These are phyloP conservation scores for Rhynchomys soricoides DNA, from an alignment of 2,113 vertebrate species.

Conservation along the genomic window DNA sequence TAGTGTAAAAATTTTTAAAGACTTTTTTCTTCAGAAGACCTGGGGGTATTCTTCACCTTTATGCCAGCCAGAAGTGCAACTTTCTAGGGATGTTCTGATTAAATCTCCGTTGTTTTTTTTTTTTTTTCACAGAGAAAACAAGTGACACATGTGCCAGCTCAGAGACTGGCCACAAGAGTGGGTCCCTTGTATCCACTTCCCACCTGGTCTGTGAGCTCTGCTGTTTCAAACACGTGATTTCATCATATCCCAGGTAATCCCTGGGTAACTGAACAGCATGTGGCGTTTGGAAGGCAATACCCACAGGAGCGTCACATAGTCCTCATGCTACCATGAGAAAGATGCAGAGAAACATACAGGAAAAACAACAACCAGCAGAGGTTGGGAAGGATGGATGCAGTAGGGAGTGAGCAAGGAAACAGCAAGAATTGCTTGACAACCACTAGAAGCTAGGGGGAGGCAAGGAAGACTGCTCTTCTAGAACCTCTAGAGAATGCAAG, in stretches of 20 bases:
- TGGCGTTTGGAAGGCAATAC: not conserved
- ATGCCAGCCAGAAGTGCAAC: not conserved
- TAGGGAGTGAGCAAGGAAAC: not conserved
- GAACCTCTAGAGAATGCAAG: not conserved
- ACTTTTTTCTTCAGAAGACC: not conserved
- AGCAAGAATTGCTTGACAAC: no score
- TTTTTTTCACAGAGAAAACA: not conserved
- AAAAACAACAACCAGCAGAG: not conserved
- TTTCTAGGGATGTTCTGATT: not conserved
- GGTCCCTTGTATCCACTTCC: fast-evolving
- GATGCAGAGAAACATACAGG: not conserved
- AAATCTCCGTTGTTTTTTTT: no score
- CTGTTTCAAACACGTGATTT: not conserved
- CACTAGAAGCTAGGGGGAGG: not conserved
- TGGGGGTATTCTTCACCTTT: not conserved
- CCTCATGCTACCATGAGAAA: not conserved
- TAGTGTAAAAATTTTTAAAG: not conserved
- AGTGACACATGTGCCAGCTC: not conserved
- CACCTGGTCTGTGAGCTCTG: not conserved
- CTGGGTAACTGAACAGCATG: not conserved
- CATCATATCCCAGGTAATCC: not conserved
- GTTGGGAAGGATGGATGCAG: no score
- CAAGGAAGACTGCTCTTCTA: fast-evolving
- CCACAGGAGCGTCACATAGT: no score
- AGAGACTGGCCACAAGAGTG: not conserved